Percentiles rank a stretch among this genome's conserved stretches.
phyloP scores from a whole-genome alignment of 2,797 vertebrate genomes.

The Tenualosa ilisha region DNA sequence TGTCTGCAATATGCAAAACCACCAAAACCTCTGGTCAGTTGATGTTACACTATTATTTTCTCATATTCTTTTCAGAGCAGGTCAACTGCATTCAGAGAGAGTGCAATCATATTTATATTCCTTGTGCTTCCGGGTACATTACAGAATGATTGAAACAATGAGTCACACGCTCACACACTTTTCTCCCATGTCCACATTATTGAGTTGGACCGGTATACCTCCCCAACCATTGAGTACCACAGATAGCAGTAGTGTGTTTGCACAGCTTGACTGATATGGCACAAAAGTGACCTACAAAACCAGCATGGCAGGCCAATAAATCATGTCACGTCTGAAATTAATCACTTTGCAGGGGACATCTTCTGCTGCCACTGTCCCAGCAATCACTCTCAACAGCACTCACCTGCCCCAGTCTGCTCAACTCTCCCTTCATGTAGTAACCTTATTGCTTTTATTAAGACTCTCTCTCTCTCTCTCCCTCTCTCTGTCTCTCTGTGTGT shows the following conservation, averaged over 20 bases:
- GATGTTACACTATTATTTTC: not conserved
- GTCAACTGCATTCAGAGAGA: not conserved
- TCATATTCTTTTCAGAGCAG: not conserved
- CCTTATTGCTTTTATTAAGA: conserved; percentile 56
- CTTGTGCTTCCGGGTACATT: not conserved
- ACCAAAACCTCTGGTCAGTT: not conserved
- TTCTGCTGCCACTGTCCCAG: conserved; percentile 66
- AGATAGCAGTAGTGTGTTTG: conserved; percentile 74
- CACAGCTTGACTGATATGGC: conserved; percentile 75
- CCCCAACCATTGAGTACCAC: conserved; percentile 62
- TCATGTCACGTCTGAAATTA: conserved; percentile 72
- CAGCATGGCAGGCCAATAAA: conserved; percentile 72
- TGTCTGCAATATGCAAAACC: not conserved
- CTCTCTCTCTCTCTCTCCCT: not conserved
- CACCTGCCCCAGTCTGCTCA: conserved; percentile 23
- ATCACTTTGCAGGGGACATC: conserved; percentile 74
- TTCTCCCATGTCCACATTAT: not conserved
- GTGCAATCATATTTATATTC: conserved; percentile 10
- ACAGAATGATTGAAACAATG: conserved; percentile 7
- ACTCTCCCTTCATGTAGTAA: conserved; percentile 44
- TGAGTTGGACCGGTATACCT: conserved; percentile 25
- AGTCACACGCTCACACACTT: not conserved
- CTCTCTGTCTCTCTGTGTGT: too few species aligned
- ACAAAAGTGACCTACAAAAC: conserved; percentile 76
- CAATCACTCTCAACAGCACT: conserved; percentile 67